phyloP scores from a whole-genome alignment of 2,888 invertebrate species.

The Cryptosula pallasiana region DNA sequence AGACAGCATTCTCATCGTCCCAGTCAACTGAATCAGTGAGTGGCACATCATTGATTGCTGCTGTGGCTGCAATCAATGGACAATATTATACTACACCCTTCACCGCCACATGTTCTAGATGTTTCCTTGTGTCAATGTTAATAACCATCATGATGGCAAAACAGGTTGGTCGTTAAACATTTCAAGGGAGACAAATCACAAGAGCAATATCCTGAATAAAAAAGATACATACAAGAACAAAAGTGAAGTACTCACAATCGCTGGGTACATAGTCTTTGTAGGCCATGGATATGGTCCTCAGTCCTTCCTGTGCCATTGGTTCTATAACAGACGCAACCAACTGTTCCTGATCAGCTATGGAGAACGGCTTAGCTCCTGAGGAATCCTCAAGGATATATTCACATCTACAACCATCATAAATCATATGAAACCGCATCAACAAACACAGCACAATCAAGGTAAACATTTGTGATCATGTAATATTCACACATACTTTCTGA shows the following conservation, averaged over 20 bases:
- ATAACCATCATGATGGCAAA: too few relatives aligned
- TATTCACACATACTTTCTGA: conserved; percentile 94
- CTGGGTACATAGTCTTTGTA: conserved; percentile 89
- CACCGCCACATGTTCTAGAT: too few relatives aligned
- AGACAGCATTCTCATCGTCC: conserved; percentile 93
- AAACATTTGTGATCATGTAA: too few relatives aligned
- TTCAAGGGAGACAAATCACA: too few relatives aligned
- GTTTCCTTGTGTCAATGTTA: too few relatives aligned
- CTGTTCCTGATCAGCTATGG: conserved; percentile 84
- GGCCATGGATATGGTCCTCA: conserved; percentile 90
- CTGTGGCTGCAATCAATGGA: conserved; percentile 63
- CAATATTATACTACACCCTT: too few relatives aligned
- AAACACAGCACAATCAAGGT: too few relatives aligned
- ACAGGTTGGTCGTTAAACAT: too few relatives aligned
- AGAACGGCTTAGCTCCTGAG: conserved; percentile 85
- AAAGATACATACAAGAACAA: neutral
- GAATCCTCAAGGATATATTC: conserved; percentile 47
- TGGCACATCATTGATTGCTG: conserved; percentile 42
- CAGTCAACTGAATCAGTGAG: conserved; percentile 56
- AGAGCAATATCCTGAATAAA: too few relatives aligned
- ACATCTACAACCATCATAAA: conserved; percentile 21
- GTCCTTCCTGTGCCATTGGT: conserved; percentile 95
- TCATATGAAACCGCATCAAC: too few relatives aligned
- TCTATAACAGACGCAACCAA: conserved; percentile 90
- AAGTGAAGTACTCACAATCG: conserved; percentile 33